These are phyloP conservation scores for Gadopsis bispinosus DNA, from an alignment of 2,797 vertebrate species.

Conservation along the genomic window DNA sequence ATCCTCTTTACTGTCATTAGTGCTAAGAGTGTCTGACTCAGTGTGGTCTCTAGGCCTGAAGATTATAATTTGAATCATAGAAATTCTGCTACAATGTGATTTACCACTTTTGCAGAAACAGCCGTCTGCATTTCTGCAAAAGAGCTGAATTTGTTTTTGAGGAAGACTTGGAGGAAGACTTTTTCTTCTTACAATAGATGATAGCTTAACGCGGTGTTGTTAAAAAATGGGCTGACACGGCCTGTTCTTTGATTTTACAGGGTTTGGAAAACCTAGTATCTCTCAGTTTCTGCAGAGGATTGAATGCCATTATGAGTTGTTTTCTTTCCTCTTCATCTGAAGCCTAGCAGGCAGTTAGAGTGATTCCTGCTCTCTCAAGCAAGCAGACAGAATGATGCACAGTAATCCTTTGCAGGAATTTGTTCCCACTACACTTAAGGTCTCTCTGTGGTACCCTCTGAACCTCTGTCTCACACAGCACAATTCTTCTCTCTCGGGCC, in stretches of 20 bases:
- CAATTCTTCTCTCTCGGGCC: slow-evolving; percentile 25
- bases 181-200: slow-evolving; percentile 33
- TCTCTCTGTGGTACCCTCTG: slow-evolving; percentile 55
- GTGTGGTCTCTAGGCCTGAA: slow-evolving; percentile 9
- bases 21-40: slow-evolving; percentile 36
- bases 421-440: slow-evolving; percentile 49
- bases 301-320: slow-evolving; percentile 39
- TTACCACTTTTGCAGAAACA: slow-evolving; percentile 17
- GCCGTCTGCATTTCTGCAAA: slow-evolving; percentile 24
- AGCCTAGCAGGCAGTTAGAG: slow-evolving; percentile 43
- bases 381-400: slow-evolving; percentile 59
- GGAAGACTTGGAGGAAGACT: slow-evolving; percentile 19
- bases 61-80: slow-evolving; percentile 39
- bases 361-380: slow-evolving; percentile 57
- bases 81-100: slow-evolving; percentile 16
- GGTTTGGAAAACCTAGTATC: slow-evolving; percentile 25
- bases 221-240: slow-evolving; percentile 14
- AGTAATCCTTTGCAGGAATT: slow-evolving; percentile 75
- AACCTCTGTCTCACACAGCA: slow-evolving; percentile 46
- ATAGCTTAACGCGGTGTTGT: slow-evolving; percentile 38
- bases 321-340: slow-evolving; percentile 45
- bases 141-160: slow-evolving; percentile 1
- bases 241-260: slow-evolving; percentile 25
- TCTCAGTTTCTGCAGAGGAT: slow-evolving; percentile 23
- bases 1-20: slow-evolving; percentile 63